A percentile compares a stretch with the other conserved stretches of the same genome.
phyloP scores from a whole-genome alignment of 2,797 vertebrate species.

The Phalloptychus januarius region DNA sequence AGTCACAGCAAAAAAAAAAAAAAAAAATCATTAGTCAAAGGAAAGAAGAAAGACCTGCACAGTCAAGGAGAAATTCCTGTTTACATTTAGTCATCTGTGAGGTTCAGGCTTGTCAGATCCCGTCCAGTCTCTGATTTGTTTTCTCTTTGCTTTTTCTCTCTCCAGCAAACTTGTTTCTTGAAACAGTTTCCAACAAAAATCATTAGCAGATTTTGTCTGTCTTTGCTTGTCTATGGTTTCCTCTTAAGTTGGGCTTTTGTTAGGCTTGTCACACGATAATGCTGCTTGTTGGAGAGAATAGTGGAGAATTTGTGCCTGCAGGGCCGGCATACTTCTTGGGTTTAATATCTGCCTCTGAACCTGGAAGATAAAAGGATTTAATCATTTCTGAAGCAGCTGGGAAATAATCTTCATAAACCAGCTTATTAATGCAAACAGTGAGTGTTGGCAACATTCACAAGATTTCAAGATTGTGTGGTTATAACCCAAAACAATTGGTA shows the following conservation, averaged over 20 bases:
- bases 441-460: background rate
- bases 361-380: conserved; percentile 62
- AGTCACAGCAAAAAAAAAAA: conserved; percentile 33
- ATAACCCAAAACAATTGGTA: background rate
- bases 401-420: conserved; percentile 45
- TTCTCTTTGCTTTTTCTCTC: conserved; percentile 9
- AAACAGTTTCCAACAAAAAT: conserved; percentile 45
- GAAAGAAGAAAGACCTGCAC: conserved; percentile 25
- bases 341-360: conserved; percentile 55
- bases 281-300: conserved; percentile 33
- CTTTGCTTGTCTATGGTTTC: conserved; percentile 41
- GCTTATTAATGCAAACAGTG: conserved; percentile 12
- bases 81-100: conserved; percentile 36
- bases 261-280: conserved; percentile 50
- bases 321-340: conserved; percentile 46
- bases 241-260: conserved; percentile 28
- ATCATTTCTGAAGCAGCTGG: conserved; percentile 66
- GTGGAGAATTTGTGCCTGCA: conserved; percentile 36
- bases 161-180: conserved; percentile 37
- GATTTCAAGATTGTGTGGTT: background rate
- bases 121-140: conserved; percentile 41
- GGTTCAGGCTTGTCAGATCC: conserved; percentile 52
- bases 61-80: conserved; percentile 24
- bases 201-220: conserved; percentile 48
- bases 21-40: conserved; percentile 42